Conservation (phyloP, 2,797 vertebrate genomes). For the Ctenopoma kingsleyae region DNA sequence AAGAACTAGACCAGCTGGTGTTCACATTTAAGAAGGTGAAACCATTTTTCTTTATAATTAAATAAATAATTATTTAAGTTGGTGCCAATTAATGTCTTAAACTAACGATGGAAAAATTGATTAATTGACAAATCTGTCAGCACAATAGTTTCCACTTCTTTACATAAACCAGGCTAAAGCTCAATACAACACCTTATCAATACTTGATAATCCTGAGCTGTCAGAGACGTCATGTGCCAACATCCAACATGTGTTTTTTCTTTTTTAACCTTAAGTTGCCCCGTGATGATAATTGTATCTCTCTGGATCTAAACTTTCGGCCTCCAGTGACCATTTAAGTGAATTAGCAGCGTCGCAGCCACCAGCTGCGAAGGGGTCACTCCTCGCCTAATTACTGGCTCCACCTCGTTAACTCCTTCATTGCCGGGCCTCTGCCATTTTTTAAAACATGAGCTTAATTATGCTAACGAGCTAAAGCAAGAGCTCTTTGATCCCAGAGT, state of each 20-base stretch:
- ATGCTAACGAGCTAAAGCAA: conserved; percentile 75
- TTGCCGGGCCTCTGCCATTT: conserved; percentile 28
- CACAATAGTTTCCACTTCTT: not conserved
- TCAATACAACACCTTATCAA: not conserved
- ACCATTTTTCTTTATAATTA: not conserved
- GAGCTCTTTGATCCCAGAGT: conserved; percentile 58
- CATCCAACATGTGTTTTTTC: not conserved
- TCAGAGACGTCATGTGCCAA: not conserved
- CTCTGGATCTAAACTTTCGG: conserved; percentile 16
- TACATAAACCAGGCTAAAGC: not conserved
- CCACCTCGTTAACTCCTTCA: conserved; percentile 74
- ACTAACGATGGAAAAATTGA: not conserved
- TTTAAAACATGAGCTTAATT: conserved; percentile 69
- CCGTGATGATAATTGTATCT: conserved; percentile 7
- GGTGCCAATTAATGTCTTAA: not conserved
- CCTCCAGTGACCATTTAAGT: conserved; percentile 68
- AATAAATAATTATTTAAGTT: not conserved
- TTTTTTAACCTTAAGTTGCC: not conserved
- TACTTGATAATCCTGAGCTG: too few relatives aligned
- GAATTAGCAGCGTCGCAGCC: conserved; percentile 64
- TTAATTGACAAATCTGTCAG: not conserved
- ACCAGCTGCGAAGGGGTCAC: conserved; percentile 61
- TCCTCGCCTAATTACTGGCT: conserved; percentile 70
- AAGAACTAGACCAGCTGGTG: not conserved
- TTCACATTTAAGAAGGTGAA: not conserved